A percentile compares a stretch with the other conserved stretches of the same genome.
phyloP scores from a whole-genome alignment of 2,113 vertebrate species.

The Cryptoleucopteryx plumbea region DNA sequence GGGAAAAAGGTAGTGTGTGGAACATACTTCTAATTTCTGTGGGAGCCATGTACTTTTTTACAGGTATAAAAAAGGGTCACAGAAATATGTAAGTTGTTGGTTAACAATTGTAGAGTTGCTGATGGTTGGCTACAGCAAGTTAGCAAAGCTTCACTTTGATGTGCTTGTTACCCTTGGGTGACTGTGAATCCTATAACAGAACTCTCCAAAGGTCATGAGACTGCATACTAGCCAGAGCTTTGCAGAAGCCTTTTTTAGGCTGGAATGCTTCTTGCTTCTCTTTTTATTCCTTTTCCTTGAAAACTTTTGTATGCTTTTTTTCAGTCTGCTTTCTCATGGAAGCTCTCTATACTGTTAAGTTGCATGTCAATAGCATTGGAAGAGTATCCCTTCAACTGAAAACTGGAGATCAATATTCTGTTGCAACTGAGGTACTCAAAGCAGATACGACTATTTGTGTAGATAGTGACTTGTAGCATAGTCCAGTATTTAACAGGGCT shows the following conservation, averaged over 20 bases:
- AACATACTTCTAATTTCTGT: not conserved
- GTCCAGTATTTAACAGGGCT: not conserved
- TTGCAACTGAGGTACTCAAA: not conserved
- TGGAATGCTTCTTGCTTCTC: not conserved
- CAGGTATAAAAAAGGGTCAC: not conserved
- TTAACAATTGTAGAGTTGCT: not conserved
- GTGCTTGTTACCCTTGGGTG: not conserved
- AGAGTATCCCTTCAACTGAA: not conserved
- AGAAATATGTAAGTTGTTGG: not conserved
- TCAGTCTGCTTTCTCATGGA: not conserved
- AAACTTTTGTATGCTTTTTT: not conserved
- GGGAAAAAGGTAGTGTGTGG: not conserved
- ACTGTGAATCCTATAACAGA: not conserved
- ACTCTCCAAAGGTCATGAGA: not conserved
- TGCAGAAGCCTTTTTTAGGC: not conserved
- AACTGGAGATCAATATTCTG: not conserved
- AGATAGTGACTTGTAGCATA: not conserved
- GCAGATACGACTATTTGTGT: fast-evolving
- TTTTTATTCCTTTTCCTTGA: not conserved
- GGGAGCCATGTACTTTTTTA: not conserved
- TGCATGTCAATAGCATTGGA: not conserved
- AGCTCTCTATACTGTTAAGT: not conserved
- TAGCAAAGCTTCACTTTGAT: not conserved
- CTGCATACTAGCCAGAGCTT: not conserved
- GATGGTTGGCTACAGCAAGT: not conserved